Evolutionary conservation across 2,113 vertebrate species (phyloP).

Genomic region (Arizona elegans): DNA sequence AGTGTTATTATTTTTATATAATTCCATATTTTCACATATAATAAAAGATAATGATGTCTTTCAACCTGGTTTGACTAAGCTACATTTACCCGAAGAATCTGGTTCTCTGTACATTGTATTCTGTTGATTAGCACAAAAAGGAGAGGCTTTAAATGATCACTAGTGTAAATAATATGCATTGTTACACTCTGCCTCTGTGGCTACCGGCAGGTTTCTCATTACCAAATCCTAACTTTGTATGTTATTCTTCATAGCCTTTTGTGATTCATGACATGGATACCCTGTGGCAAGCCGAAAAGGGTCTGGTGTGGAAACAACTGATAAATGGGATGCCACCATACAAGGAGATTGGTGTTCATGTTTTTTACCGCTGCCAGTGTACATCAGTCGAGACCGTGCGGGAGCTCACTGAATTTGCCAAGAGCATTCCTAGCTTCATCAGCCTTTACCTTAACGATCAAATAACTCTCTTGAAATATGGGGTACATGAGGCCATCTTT

Average conservation of each 20-base stretch:
- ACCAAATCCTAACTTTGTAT: background rate
- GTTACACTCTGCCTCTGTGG: background rate
- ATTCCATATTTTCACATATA: background rate
- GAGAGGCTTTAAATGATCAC: background rate
- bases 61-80: background rate
- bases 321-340: conserved; percentile 83
- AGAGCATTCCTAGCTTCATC: conserved; percentile 93
- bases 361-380: conserved; percentile 98
- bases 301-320: conserved; percentile 93
- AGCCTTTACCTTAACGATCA: conserved; percentile 95
- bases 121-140: background rate
- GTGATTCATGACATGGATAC: conserved; percentile 97
- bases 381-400: conserved; percentile 94
- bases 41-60: background rate
- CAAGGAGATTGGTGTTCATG: conserved; percentile 95
- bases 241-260: conserved; percentile 80
- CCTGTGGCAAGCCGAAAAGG: conserved; percentile 92
- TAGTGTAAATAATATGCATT: rapidly evolving
- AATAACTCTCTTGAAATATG: conserved; percentile 95
- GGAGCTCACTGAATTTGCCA: conserved; percentile 96
- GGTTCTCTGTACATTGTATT: background rate
- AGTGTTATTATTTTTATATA: background rate
- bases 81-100: background rate
- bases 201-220: rapidly evolving
- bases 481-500: conserved; percentile 96